Base-by-base conservation (phyloP, 2,888 invertebrate genomes). In the Microctonus aethiopoides region DNA sequence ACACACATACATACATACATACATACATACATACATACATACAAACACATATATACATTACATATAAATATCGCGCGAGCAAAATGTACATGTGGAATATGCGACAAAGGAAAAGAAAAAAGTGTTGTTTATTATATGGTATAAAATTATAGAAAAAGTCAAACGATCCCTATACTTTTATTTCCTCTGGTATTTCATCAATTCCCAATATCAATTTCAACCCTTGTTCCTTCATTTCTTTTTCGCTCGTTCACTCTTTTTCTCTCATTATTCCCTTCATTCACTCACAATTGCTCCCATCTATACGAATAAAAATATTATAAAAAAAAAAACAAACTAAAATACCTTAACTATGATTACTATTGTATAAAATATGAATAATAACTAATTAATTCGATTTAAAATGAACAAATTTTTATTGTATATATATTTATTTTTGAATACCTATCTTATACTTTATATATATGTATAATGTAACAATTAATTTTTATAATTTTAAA, bases 311-410 rank as follows among this genome's bases (percentile, higher is more conserved):
- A 83, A 80, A 83, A 80, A 82, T 81, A 82, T 75, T 82, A 84
- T 78, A 79, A 79, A 78, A 77, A 77, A 82, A 77, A 83, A 84
- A 78, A 78, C 80, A 79, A 79, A 83, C 80, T 84, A 84, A 85
- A 85, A 84, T 84, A 85, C 81, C 84, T 85, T 85, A 85, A 84
- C 80, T 84, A 85, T 83, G 81, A 85, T 84, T 81, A 85, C 81
- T 85, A 85, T 84, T 85, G 84, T 85, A 85, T 85, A 85, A 85
- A 85, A 83, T 84, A 84, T 83, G 82, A 84, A 85, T 85, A 85
- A 85, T 84, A 85, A 85, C 82, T 84, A 84, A 85, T 84, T 84
- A 84, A 85, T 85, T 84, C 83, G 83, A 85, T 84, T 84, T 82
- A 83, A 80, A 76, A 70, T 54, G 63, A 71, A 34, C 41, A 46